A percentile compares a stretch with the other conserved stretches of the same genome.
Evolutionary conservation across 2,797 vertebrate species (phyloP).

Genomic region (Megaceryle alcyon): DNA sequence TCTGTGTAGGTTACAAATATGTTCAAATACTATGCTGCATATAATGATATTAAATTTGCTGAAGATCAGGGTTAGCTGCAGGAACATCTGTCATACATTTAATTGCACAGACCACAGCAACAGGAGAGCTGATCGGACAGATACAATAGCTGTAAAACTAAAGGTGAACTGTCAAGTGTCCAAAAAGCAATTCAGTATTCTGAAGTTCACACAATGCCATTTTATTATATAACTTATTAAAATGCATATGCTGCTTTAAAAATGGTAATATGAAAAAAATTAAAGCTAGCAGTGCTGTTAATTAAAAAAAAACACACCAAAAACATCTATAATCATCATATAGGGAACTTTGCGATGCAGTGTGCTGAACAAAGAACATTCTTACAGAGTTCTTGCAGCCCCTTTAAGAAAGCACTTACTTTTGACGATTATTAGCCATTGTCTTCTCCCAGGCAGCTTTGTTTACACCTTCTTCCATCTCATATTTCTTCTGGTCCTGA

Average conservation of each 20-base stretch:
- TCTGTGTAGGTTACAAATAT: neutral
- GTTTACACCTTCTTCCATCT: constrained; percentile 88
- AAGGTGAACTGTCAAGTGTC: neutral
- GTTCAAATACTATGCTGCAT: neutral
- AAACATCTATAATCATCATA: neutral
- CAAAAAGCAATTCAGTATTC: rapidly evolving
- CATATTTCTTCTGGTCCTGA: constrained; percentile 93
- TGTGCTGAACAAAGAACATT: neutral
- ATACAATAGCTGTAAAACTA: neutral
- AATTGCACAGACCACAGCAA: neutral
- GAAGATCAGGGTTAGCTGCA: neutral
- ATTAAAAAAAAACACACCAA: neutral
- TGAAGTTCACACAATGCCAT: neutral
- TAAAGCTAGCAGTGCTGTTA: neutral
- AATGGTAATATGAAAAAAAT: neutral
- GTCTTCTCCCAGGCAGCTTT: constrained; percentile 95
- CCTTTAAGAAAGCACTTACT: constrained; percentile 76
- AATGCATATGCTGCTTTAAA: neutral
- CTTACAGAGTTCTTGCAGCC: neutral
- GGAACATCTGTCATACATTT: neutral
- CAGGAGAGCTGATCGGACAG: neutral
- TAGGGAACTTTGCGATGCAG: neutral
- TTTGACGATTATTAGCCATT: constrained; percentile 88
- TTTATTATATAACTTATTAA: neutral
- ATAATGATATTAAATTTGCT: neutral